Base-by-base conservation (phyloP, 2,888 invertebrate genomes). In the Pollenia amentaria region DNA sequence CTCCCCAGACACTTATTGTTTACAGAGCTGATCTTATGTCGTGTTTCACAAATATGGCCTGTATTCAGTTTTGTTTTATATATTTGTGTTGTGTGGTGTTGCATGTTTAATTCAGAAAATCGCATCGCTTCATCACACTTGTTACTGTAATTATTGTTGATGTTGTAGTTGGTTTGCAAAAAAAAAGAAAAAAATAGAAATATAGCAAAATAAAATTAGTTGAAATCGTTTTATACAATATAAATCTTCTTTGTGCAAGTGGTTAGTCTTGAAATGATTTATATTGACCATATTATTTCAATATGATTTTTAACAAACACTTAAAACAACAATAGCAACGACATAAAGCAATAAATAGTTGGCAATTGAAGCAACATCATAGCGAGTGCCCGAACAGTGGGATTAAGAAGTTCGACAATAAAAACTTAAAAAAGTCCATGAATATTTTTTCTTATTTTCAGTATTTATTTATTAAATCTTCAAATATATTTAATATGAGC, bases 251-350 rank as follows among this genome's bases (percentile, higher is more conserved):
- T 83, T 85, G 73, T 79, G 75, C 89, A 89, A 90, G 90, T 89
- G 87, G 91, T 91, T 92, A 90, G 88, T 91, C 92, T 91, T 92
- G 91, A 91, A 91, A 90, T 90, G 89, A 90, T 91, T 92, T 89
- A 89, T 90, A 89, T 89, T 90, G 89, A 89, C 89, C 89, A 89
- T 87, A 88, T 88, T 81, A 88, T 87, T 89, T 84, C 83, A 62
- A n/a, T 88, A 80, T 67, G 42, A 73, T 77, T 83, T 51, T 72
- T 72, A 44, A 40, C 40, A 57, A 44, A 40, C 46, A 60, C 42
- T 18, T 29, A 48, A 65, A 48, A 65, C 16, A 44, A 72, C 67
- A 77, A 77, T 67, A 78, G 46, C 84, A 89, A 84, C 78, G 84
- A 75, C 60, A 70, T 40, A 57, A 75, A 51, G 29, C 53, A 85